Percentiles rank a stretch among this genome's conserved stretches.
These are phyloP conservation scores for Psittacula echo DNA, from an alignment of 2,797 vertebrate species.

Conservation along the genomic window DNA sequence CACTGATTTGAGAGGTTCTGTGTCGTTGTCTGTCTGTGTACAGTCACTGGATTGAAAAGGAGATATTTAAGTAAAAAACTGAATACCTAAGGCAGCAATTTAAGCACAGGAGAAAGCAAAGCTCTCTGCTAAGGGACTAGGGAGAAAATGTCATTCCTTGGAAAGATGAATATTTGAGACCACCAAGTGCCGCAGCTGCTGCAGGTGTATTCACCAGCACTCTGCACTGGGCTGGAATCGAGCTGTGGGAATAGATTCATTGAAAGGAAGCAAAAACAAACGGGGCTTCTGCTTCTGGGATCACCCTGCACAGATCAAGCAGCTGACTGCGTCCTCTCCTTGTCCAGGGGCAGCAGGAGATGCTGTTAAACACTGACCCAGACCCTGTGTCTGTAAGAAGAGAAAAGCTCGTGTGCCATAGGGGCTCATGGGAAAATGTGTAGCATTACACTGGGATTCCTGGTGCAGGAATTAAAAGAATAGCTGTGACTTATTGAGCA, in stretches of 20 bases:
- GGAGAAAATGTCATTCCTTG: background rate
- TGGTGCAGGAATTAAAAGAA: background rate
- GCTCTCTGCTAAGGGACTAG: background rate
- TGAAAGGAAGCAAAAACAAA: slow-evolving; percentile 34
- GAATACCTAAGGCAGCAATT: background rate
- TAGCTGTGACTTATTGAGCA: background rate
- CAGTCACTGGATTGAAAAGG: background rate
- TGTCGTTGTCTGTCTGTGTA: background rate
- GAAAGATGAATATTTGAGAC: slow-evolving; percentile 69
- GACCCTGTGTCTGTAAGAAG: background rate
- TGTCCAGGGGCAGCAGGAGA: background rate
- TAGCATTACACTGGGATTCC: background rate
- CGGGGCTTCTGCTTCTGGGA: slow-evolving; percentile 4
- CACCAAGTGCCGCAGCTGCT: slow-evolving; percentile 35
- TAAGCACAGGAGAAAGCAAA: background rate
- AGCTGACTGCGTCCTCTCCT: background rate
- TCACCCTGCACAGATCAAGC: background rate
- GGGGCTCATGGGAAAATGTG: background rate
- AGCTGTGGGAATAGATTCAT: slow-evolving; percentile 15
- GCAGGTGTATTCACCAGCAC: background rate
- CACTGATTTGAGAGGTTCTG: background rate
- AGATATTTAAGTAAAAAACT: background rate
- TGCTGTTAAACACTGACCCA: background rate
- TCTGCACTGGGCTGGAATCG: background rate
- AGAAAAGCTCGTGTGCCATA: background rate